A percentile compares a stretch with the other conserved stretches of the same genome.
phyloP scores from a whole-genome alignment of 1,140 invertebrate species.

The Rhizoglyphus robini region DNA sequence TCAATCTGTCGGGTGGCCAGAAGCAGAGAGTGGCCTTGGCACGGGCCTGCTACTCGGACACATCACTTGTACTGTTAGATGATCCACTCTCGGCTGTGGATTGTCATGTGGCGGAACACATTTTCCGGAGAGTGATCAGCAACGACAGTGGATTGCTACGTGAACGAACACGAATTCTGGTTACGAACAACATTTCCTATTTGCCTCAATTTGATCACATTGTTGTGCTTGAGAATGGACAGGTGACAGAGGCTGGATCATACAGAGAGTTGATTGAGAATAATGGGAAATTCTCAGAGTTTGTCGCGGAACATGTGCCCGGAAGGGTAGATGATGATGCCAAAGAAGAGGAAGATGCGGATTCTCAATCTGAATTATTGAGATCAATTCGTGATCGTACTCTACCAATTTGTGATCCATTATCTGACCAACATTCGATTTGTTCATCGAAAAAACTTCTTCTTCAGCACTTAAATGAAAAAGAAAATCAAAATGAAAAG shows the following conservation, averaged over 20 bases:
- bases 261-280: slow-evolving; percentile 31
- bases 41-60: slow-evolving; percentile 30
- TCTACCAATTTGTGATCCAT: neutral
- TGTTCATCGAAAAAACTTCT: neutral
- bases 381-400: neutral
- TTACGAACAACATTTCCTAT: slow-evolving; percentile 33
- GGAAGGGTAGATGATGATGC: slow-evolving; percentile 42
- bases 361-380: neutral
- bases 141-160: slow-evolving; percentile 27
- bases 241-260: slow-evolving; percentile 32
- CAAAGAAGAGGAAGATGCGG: neutral
- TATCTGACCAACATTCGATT: neutral
- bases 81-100: slow-evolving; percentile 38
- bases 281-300: slow-evolving; percentile 34
- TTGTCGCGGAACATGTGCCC: slow-evolving; percentile 61
- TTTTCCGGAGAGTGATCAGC: slow-evolving; percentile 36
- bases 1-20: slow-evolving; percentile 32
- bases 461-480: neutral
- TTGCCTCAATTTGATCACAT: slow-evolving; percentile 34
- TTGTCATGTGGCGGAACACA: slow-evolving; percentile 36
- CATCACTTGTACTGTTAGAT: slow-evolving; percentile 37
- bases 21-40: slow-evolving; percentile 32
- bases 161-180: slow-evolving; percentile 32
- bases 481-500: slow-evolving; percentile 36
- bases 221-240: slow-evolving; percentile 33